Evolutionary conservation across 2,888 invertebrate species (phyloP).

Genomic region (Chrysodeixis includens): DNA sequence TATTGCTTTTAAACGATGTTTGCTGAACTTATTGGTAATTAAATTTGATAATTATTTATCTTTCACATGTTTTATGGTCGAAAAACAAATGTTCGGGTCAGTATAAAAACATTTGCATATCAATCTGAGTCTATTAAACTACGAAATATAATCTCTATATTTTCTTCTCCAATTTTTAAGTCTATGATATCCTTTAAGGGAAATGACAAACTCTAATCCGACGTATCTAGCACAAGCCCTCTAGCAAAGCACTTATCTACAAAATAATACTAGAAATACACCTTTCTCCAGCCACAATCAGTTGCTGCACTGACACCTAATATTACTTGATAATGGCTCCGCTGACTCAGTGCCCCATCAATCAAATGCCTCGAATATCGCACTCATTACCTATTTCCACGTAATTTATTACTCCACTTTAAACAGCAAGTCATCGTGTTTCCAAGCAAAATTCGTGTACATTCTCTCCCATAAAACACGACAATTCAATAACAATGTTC

Average conservation of each 20-base stretch:
- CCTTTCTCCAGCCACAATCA: background rate
- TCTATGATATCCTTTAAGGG: too few relatives aligned
- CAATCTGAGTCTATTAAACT: too few relatives aligned
- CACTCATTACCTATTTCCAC: background rate
- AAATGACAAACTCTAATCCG: too few relatives aligned
- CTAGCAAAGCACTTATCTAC: background rate
- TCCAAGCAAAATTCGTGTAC: background rate
- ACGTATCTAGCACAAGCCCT: too few relatives aligned
- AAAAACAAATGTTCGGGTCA: background rate
- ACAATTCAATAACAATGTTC: too few relatives aligned
- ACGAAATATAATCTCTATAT: too few relatives aligned
- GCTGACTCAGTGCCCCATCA: background rate
- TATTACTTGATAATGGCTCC: background rate
- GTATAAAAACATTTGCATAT: too few relatives aligned
- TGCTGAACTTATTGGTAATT: background rate
- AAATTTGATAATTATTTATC: too few relatives aligned
- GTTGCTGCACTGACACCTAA: background rate
- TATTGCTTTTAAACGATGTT: background rate
- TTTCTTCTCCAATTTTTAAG: too few relatives aligned
- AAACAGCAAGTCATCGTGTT: background rate
- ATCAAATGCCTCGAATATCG: background rate
- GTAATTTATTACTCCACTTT: background rate
- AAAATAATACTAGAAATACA: background rate
- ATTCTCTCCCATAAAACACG: background rate
- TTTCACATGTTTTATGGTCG: background rate